phyloP scores from a whole-genome alignment of 2,888 invertebrate genomes.

The Tenthredo amoena region DNA sequence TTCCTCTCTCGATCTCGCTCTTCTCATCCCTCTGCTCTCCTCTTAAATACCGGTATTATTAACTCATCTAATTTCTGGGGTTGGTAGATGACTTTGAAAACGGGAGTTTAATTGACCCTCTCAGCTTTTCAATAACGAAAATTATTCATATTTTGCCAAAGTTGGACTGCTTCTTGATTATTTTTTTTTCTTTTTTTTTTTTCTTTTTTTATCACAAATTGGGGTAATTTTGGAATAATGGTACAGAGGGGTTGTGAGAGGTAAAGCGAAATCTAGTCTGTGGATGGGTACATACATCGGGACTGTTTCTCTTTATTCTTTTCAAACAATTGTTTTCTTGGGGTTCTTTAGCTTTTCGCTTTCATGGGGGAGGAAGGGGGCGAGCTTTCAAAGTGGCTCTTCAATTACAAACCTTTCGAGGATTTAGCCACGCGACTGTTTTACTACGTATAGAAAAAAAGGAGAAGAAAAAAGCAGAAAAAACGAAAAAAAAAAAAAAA shows the following conservation, averaged over 20 bases:
- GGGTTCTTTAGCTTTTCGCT: neutral
- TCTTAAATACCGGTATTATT: constrained; percentile 21
- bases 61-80: constrained; percentile 50
- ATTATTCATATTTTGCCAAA: neutral
- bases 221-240: constrained; percentile 39
- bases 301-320: constrained; percentile 21
- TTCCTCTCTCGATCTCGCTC: neutral
- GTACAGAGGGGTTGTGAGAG: neutral
- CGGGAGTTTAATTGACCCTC: neutral
- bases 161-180: neutral
- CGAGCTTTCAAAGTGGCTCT: neutral
- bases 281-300: neutral
- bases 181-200: too few relatives aligned
- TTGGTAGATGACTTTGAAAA: constrained; percentile 40
- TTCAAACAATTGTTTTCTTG: constrained; percentile 34
- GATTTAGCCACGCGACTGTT: neutral
- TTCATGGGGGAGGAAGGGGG: neutral
- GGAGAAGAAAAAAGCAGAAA: too few relatives aligned
- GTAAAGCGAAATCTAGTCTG: neutral
- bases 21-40: neutral
- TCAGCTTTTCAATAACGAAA: neutral
- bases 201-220: neutral
- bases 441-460: neutral
- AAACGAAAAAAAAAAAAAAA: too few relatives aligned
- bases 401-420: constrained; percentile 34